Conservation (phyloP, 23 tunicate genomes). For the Phallusia fumigata region DNA sequence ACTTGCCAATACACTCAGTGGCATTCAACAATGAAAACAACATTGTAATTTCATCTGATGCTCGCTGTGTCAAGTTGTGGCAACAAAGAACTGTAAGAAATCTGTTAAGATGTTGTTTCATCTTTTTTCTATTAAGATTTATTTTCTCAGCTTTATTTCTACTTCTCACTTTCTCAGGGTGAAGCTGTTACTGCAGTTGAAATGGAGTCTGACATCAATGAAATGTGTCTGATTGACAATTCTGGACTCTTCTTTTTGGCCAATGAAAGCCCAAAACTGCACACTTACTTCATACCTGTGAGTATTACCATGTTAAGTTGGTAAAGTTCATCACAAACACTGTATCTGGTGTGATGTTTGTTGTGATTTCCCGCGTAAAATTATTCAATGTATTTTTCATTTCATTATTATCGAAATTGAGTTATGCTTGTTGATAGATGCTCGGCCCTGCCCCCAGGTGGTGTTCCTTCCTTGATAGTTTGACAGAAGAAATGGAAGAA, state of each 20-base stretch:
- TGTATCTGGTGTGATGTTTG: too few species aligned
- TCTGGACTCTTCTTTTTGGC: constrained; percentile 86
- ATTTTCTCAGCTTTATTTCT: too few species aligned
- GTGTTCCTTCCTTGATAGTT: constrained; percentile 81
- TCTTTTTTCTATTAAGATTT: too few species aligned
- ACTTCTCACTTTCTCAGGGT: too few species aligned
- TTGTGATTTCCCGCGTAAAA: too few species aligned
- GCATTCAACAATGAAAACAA: constrained; percentile 61
- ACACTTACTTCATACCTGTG: constrained; percentile 87
- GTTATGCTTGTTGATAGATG: constrained; percentile 32
- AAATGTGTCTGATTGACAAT: constrained; percentile 52
- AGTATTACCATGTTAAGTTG: constrained; percentile 1
- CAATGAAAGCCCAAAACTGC: constrained; percentile 75
- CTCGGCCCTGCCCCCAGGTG: constrained; percentile 91
- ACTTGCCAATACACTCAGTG: constrained; percentile 82
- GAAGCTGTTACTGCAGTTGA: constrained; percentile 84
- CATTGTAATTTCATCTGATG: constrained; percentile 71
- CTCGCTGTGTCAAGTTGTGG: constrained; percentile 83
- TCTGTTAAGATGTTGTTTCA: too few species aligned
- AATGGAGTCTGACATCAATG: constrained; percentile 64
- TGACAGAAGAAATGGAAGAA: constrained; percentile 93
- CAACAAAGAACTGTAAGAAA: constrained; percentile 53
- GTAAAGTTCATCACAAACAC: too few species aligned
- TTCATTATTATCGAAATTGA: too few species aligned
- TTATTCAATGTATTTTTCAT: too few species aligned